phyloP scores from a whole-genome alignment of 2,797 vertebrate species.

The Aselliscus stoliczkanus region DNA sequence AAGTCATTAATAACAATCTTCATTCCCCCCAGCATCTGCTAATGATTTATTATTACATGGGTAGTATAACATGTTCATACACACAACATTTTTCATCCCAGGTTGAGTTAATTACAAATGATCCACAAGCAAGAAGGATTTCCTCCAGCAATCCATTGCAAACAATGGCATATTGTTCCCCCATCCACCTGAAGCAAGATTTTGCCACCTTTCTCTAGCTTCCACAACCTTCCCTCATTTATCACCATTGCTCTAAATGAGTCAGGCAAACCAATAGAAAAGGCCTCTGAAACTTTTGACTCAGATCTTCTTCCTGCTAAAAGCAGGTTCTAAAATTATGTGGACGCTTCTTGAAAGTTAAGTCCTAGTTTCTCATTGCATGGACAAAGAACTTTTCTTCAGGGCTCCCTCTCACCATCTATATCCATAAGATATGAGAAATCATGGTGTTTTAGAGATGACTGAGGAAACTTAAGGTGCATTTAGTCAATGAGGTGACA shows the following conservation, averaged over 20 bases:
- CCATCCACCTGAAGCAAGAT: neutral
- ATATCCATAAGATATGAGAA: neutral
- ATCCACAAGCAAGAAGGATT: slow-evolving; percentile 18
- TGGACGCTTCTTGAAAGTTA: neutral
- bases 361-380: neutral
- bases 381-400: neutral
- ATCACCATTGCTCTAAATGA: neutral
- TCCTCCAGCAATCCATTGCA: neutral
- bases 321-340: neutral
- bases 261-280: neutral
- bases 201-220: neutral
- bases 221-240: neutral
- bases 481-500: neutral
- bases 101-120: slow-evolving; percentile 51
- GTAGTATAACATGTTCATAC: slow-evolving; percentile 20
- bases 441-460: neutral
- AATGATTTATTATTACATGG: slow-evolving; percentile 47
- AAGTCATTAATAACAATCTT: slow-evolving; percentile 49
- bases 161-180: neutral
- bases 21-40: slow-evolving; percentile 36
- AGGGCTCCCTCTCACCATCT: neutral
- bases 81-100: slow-evolving; percentile 49
- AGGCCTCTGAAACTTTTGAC: neutral
- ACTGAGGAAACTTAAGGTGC: neutral
- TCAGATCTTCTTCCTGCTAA: neutral